phyloP scores from a whole-genome alignment of 2,113 vertebrate genomes.

The Sander lucioperca region DNA sequence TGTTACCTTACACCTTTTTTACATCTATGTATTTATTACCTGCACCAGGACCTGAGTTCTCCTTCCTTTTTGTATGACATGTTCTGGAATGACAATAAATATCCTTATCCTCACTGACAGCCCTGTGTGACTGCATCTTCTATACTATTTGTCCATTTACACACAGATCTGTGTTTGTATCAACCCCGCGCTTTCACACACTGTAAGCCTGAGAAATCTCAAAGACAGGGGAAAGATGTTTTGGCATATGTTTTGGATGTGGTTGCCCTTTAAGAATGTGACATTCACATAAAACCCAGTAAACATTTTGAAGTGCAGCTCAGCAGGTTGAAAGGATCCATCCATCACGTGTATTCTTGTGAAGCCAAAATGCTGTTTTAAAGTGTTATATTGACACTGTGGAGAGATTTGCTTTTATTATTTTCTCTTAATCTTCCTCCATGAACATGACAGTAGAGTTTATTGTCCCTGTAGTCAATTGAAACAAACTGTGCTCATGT shows the following conservation, averaged over 20 bases:
- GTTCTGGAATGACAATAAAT: too few species aligned
- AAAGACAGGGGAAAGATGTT: slow-evolving; percentile 15
- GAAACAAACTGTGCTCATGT: neutral
- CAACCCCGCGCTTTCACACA: neutral
- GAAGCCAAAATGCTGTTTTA: slow-evolving; percentile 9
- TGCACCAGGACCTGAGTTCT: too few species aligned
- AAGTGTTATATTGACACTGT: slow-evolving; percentile 18
- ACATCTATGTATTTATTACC: too few species aligned
- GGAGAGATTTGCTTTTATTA: slow-evolving; percentile 16
- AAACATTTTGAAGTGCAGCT: slow-evolving; percentile 43
- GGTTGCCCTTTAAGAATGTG: slow-evolving; percentile 6
- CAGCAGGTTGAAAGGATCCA: slow-evolving; percentile 29
- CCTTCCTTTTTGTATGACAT: too few species aligned
- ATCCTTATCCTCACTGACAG: neutral
- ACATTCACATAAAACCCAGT: slow-evolving; percentile 14
- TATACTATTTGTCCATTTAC: neutral
- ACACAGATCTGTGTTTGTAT: neutral
- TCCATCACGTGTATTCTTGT: slow-evolving; percentile 24
- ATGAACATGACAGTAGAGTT: slow-evolving; percentile 23
- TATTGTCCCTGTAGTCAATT: slow-evolving; percentile 5
- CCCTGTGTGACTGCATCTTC: neutral
- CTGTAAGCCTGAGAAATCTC: neutral
- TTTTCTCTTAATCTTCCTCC: slow-evolving; percentile 2
- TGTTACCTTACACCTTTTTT: too few species aligned
- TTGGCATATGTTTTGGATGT: neutral